Evolutionary conservation across 2,888 invertebrate genomes (phyloP).

Genomic region (Dendrolimus houi): DNA sequence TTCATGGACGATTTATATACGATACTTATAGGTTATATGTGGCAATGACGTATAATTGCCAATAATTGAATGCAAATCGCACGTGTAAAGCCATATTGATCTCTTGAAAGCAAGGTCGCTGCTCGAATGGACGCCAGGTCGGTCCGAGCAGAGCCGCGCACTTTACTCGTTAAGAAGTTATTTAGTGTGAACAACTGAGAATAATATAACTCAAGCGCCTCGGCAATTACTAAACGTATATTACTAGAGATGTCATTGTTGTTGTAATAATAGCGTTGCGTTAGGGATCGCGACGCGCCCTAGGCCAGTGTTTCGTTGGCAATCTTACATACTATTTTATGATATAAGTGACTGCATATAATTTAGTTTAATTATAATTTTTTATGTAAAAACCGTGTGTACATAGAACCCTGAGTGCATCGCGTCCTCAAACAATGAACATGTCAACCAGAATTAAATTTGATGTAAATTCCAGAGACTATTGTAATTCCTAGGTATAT

Average conservation of each 20-base stretch:
- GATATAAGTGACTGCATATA: conserved; percentile 71
- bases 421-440: conserved; percentile 29
- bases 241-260: conserved; percentile 46
- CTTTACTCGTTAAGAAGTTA: conserved; percentile 58
- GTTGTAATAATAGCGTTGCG: conserved; percentile 35
- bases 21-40: conserved; percentile 10
- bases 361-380: conserved; percentile 67
- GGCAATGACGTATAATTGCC: neutral
- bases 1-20: conserved; percentile 24
- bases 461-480: conserved; percentile 39
- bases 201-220: conserved; percentile 50
- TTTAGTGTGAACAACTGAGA: conserved; percentile 51
- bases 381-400: conserved; percentile 72
- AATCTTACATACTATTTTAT: conserved; percentile 62
- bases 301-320: conserved; percentile 73
- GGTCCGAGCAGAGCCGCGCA: conserved; percentile 32
- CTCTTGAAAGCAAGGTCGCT: conserved; percentile 51
- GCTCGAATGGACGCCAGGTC: conserved; percentile 11
- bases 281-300: conserved; percentile 24
- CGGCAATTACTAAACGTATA: conserved; percentile 41
- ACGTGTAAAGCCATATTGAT: conserved; percentile 66
- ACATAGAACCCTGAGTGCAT: conserved; percentile 59
- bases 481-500: conserved; percentile 4
- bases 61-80: conserved; percentile 22
- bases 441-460: conserved; percentile 40